phyloP scores from a whole-genome alignment of 2,113 vertebrate species.

The Eclectus roratus region DNA sequence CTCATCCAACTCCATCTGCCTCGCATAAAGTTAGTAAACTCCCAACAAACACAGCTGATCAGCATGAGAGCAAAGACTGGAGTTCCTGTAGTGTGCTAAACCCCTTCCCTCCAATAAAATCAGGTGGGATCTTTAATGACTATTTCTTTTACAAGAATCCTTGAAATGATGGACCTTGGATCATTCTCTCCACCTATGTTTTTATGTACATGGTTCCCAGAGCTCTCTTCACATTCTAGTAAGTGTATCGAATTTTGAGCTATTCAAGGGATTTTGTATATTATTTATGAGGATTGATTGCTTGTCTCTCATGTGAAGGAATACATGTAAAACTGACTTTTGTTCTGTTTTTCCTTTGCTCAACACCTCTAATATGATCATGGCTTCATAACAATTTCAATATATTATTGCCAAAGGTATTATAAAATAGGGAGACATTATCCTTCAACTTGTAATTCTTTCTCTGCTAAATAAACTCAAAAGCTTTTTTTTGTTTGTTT shows the following conservation, averaged over 20 bases:
- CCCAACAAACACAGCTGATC: background rate
- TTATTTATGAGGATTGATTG: conserved; percentile 63
- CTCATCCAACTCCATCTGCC: background rate
- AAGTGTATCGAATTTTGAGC: conserved; percentile 41
- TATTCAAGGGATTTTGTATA: conserved; percentile 29
- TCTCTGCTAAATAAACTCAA: conserved; percentile 37
- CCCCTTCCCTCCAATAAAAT: background rate
- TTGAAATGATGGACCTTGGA: background rate
- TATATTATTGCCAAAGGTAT: conserved; percentile 59
- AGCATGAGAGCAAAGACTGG: background rate
- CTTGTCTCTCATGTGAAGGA: conserved; percentile 23
- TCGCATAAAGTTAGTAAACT: background rate
- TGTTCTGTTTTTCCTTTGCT: conserved; percentile 40
- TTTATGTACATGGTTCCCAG: conserved; percentile 2
- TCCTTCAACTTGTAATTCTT: conserved; percentile 44
- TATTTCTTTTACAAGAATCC: background rate
- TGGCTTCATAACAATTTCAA: conserved; percentile 49
- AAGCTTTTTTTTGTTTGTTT: conserved; percentile 35
- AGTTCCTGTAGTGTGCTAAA: background rate
- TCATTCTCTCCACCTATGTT: background rate
- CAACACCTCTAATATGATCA: conserved; percentile 39
- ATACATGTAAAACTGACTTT: conserved; percentile 40
- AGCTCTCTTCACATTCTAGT: conserved; percentile 35
- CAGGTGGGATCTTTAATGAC: background rate
- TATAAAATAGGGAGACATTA: conserved; percentile 53